Conservation (phyloP, 1,140 invertebrate species). For the Tribolium castaneum region DNA sequence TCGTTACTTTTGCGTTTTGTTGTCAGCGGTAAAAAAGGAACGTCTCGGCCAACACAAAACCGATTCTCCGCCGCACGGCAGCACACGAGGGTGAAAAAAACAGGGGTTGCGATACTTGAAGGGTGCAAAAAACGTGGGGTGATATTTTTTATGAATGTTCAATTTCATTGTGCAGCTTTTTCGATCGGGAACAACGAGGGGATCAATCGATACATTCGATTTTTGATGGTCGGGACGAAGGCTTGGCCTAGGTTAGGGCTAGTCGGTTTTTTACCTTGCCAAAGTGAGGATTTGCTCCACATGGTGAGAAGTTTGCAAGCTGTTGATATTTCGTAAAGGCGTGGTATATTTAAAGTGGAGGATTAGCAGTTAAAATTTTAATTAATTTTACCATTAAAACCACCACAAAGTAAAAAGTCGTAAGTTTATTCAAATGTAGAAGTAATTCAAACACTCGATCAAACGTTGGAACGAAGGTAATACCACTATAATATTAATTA, state of each 20-base stretch:
- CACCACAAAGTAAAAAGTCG: no score
- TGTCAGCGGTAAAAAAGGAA: slow-evolving; percentile 4
- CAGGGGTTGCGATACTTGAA: slow-evolving; percentile 48
- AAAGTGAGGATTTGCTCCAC: slow-evolving; percentile 14
- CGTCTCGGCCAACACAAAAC: slow-evolving; percentile 32
- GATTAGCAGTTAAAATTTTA: background rate
- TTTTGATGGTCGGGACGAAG: slow-evolving; percentile 44
- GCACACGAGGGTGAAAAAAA: slow-evolving; percentile 55
- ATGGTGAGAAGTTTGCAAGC: slow-evolving; percentile 13
- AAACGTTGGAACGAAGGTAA: no score
- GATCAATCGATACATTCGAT: slow-evolving; percentile 60
- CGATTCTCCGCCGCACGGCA: slow-evolving; percentile 25
- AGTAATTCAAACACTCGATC: no score
- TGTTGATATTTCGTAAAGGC: background rate
- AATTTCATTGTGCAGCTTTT: slow-evolving; percentile 55
- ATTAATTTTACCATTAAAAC: no score
- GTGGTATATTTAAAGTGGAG: background rate
- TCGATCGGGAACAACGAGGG: slow-evolving; percentile 50
- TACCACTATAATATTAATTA: no score
- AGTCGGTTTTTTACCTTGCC: slow-evolving; percentile 54
- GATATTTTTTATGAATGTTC: slow-evolving; percentile 61
- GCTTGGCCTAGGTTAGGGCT: slow-evolving; percentile 52
- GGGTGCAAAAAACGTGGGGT: slow-evolving; percentile 58
- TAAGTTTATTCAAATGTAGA: no score
- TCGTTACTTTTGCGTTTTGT: background rate